These are phyloP conservation scores for Lepidurus packardi DNA, from an alignment of 1,140 invertebrate species.

Conservation along the genomic window DNA sequence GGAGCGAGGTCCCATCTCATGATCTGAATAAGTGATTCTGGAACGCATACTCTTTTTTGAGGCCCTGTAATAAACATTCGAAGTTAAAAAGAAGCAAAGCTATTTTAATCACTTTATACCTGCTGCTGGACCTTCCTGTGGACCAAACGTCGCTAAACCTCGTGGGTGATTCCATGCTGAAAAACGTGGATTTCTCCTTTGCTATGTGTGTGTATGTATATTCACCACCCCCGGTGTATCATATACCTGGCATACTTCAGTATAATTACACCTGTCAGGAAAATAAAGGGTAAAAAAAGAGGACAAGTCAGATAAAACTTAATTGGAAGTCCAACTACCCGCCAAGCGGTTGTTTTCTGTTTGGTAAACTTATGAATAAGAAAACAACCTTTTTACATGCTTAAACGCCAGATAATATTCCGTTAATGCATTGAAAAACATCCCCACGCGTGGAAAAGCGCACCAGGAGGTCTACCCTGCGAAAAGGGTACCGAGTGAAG, in stretches of 20 bases:
- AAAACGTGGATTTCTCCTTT: neutral
- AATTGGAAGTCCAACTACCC: neutral
- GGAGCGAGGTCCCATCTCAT: slow-evolving; percentile 31
- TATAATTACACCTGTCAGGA: slow-evolving; percentile 11
- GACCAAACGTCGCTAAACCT: slow-evolving; percentile 28
- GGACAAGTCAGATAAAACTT: neutral
- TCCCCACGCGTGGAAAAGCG: neutral
- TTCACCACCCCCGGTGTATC: neutral
- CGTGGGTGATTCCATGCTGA: slow-evolving; percentile 28
- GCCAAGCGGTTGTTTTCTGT: neutral
- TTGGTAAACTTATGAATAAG: neutral
- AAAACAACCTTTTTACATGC: slow-evolving; percentile 15
- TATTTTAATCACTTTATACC: slow-evolving; percentile 29
- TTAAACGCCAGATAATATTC: neutral
- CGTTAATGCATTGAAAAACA: neutral
- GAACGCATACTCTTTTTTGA: slow-evolving; percentile 24
- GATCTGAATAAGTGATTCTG: slow-evolving; percentile 27
- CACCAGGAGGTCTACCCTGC: neutral
- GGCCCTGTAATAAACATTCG: slow-evolving; percentile 1
- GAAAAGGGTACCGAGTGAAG: neutral
- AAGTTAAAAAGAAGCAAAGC: neutral
- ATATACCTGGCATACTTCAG: slow-evolving; percentile 3
- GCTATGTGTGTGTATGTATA: neutral
- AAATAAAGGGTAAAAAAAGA: neutral
- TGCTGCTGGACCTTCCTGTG: slow-evolving; percentile 28